A percentile compares a stretch with the other conserved stretches of the same genome.
Conservation (phyloP, 53 echinoderm and acorn worm species). For the Arbacia lixula region DNA sequence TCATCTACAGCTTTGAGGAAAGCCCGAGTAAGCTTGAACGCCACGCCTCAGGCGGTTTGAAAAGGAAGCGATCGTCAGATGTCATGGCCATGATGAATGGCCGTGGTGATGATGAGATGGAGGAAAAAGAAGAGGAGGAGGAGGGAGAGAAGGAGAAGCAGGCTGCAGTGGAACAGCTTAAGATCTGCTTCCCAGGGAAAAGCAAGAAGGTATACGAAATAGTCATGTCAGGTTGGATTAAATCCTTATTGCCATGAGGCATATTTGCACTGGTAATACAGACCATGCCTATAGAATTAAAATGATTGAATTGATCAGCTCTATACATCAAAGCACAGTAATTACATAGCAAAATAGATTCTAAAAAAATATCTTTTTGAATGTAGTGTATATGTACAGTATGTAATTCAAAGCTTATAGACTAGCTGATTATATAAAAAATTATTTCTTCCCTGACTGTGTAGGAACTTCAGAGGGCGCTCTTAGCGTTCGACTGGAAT, state of each 20-base stretch:
- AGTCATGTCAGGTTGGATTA: too few relatives aligned
- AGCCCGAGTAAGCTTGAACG: slow-evolving; percentile 11
- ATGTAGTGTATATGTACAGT: too few relatives aligned
- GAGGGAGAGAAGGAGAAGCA: slow-evolving; percentile 25
- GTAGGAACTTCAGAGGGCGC: slow-evolving; percentile 44
- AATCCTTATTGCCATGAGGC: too few relatives aligned
- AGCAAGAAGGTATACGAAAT: slow-evolving; percentile 60
- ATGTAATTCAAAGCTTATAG: neutral
- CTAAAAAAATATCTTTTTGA: too few relatives aligned
- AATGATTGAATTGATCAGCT: too few relatives aligned
- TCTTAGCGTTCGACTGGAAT: slow-evolving; percentile 37
- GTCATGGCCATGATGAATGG: slow-evolving; percentile 50
- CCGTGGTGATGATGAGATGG: slow-evolving; percentile 11
- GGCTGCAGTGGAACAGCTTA: slow-evolving; percentile 51
- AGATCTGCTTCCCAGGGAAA: slow-evolving; percentile 59
- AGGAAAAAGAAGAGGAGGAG: neutral
- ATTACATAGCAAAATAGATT: too few relatives aligned
- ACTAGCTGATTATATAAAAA: too few relatives aligned
- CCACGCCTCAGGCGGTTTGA: slow-evolving; percentile 49
- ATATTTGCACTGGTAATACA: too few relatives aligned
- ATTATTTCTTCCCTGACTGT: neutral
- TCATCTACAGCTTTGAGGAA: slow-evolving; percentile 36
- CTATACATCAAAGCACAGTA: too few relatives aligned
- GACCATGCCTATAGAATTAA: too few relatives aligned
- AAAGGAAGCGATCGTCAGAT: slow-evolving; percentile 62